Conservation (phyloP, 2,888 invertebrate species). For the Azorinus chamasolen region DNA sequence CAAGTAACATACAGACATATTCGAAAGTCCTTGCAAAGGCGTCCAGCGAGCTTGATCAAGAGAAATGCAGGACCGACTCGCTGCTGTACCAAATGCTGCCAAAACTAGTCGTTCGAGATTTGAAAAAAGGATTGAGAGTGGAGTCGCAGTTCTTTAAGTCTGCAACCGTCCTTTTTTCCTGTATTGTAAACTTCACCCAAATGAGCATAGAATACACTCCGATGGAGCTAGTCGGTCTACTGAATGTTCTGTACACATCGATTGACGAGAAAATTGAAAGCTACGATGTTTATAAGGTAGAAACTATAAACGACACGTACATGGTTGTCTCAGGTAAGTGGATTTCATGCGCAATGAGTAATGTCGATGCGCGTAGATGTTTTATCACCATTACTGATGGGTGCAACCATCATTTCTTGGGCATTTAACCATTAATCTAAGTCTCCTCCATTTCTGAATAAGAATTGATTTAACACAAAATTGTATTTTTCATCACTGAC, state of each 20-base stretch:
- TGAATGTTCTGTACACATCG: constrained; percentile 68
- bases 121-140: constrained; percentile 65
- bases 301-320: constrained; percentile 76
- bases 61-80: constrained; percentile 64
- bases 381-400: too few species aligned
- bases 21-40: constrained; percentile 71
- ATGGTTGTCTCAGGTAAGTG: constrained; percentile 75
- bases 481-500: too few species aligned
- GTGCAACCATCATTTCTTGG: too few species aligned
- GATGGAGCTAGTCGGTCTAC: constrained; percentile 65
- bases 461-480: too few species aligned
- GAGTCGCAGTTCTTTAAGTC: constrained; percentile 74
- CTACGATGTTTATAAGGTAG: constrained; percentile 76
- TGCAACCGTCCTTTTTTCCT: constrained; percentile 73
- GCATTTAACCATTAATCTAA: too few species aligned
- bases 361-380: too few species aligned
- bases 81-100: constrained; percentile 77
- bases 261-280: constrained; percentile 67
- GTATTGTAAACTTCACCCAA: constrained; percentile 66
- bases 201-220: constrained; percentile 56
- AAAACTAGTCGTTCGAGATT: constrained; percentile 63
- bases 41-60: constrained; percentile 65
- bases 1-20: constrained; percentile 73
- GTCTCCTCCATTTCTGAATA: too few species aligned
- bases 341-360: not conserved